Evolutionary conservation across 2,113 vertebrate genomes (phyloP), one percentile per base, ranked within the genome.

Genomic region (Donacobius atricapilla): DNA sequence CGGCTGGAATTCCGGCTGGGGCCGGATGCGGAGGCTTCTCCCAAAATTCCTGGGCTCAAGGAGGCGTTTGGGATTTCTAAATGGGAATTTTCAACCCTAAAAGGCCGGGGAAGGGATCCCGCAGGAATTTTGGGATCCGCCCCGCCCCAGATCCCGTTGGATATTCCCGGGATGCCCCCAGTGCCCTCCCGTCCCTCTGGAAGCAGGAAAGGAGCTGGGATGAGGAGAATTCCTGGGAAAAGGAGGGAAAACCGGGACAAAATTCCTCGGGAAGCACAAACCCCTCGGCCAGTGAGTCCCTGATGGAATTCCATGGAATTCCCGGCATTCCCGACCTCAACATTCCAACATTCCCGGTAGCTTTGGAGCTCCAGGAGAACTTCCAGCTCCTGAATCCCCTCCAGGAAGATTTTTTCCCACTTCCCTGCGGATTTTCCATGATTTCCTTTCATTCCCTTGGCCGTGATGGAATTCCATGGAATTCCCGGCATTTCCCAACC

Each of bases 271-370:
- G n/a, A 2, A 30, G 44, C 53, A 2, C 3, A 10, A 65, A 25
- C 6, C 39, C 19, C 42, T 60, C 3, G 2, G 31, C 54, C 64
- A 48, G 27, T 1, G 1, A 17, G 4, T 10, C 7, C 6, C 0
- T 12, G 39, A 5, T 3, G 25, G 33, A 23, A 31, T 65, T 10
- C 78, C n/a, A 7, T 3, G 28, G 27, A 81, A 81, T 40, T 24
- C 13, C 47, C 1, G 22, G 10, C 1, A 0, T 11, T 51, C 4
- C 40, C n/a, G 28, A 0, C 30, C 50, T 4, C 28, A 4, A 1
- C 0, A 35, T 58, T 4, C n/a, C 28, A 0, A 10, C 37, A 50
- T 58, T 50, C 61, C 61, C 2, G 0, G 0, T 1, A 15, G 33
- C 35, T 42, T 25, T 2, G 7, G 21, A 21, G 31, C 31, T 44